phyloP scores from a whole-genome alignment of 2,888 invertebrate species.

The Rhagium mordax region DNA sequence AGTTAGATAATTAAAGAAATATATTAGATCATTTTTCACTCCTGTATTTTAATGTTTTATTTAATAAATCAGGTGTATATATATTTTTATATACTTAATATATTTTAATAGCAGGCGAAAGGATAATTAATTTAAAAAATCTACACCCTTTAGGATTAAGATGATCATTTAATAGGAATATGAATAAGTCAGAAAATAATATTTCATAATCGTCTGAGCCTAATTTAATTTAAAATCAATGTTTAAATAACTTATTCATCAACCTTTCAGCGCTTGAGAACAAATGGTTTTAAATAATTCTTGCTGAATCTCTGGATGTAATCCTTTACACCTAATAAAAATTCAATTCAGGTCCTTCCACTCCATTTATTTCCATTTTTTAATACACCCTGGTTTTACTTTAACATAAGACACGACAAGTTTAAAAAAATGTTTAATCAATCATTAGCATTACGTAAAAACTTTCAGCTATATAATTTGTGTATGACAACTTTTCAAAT shows the following conservation, averaged over 20 bases:
- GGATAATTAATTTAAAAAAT: too few species aligned
- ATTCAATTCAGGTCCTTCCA: neutral
- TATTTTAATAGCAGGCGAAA: too few species aligned
- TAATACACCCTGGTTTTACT: neutral
- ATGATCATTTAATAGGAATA: too few species aligned
- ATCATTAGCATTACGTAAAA: conserved; percentile 2
- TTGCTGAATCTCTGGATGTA: neutral
- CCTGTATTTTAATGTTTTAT: too few species aligned
- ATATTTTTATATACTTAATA: too few species aligned
- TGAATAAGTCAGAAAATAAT: too few species aligned
- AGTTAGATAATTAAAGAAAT: too few species aligned
- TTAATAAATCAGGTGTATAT: too few species aligned
- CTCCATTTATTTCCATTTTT: neutral
- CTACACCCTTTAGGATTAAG: too few species aligned
- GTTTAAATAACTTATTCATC: neutral
- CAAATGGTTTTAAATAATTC: neutral
- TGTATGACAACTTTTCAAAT: neutral
- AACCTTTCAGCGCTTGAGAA: neutral
- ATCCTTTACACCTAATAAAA: neutral
- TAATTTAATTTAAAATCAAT: neutral
- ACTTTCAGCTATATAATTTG: neutral
- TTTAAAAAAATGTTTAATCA: conserved; percentile 4
- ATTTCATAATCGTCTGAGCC: neutral
- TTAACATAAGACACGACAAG: neutral
- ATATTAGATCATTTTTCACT: too few species aligned